A percentile compares a stretch with the other conserved stretches of the same genome.
These are phyloP conservation scores for Heteromyza rotundicornis DNA, from an alignment of 2,888 invertebrate species.

Conservation along the genomic window DNA sequence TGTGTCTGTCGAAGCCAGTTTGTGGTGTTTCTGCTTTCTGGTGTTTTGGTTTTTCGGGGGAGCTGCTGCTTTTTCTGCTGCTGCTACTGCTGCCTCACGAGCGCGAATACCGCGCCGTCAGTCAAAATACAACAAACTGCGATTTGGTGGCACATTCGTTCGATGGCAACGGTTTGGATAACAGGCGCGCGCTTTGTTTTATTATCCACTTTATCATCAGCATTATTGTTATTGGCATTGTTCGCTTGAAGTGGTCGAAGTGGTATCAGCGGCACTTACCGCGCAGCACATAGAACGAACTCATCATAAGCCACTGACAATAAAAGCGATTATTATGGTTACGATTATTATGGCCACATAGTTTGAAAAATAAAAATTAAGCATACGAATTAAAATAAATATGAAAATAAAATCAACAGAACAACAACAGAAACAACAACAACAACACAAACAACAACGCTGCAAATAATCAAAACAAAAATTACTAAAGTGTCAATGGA, in stretches of 20 bases:
- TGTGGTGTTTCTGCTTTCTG: conserved; percentile 14
- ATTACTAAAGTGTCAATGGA: not conserved
- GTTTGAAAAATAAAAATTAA: conserved; percentile 17
- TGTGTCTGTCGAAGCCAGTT: too few species aligned
- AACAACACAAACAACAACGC: conserved; percentile 9
- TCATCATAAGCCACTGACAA: conserved; percentile 10
- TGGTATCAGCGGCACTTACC: not conserved
- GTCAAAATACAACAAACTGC: conserved; percentile 63
- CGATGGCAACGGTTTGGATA: conserved; percentile 63
- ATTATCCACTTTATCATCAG: conserved; percentile 59
- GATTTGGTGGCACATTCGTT: conserved; percentile 63
- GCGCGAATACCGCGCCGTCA: conserved; percentile 35
- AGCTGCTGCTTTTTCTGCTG: conserved; percentile 23
- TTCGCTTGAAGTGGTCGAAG: not conserved
- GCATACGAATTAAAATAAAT: not conserved
- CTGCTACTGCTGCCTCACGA: conserved; percentile 8
- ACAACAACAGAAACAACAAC: conserved; percentile 7
- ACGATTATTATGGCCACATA: conserved; percentile 26
- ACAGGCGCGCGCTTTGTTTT: conserved; percentile 64
- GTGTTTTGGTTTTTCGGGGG: conserved; percentile 35
- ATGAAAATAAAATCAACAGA: too few species aligned
- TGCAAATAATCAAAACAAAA: conserved; percentile 14
- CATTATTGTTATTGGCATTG: conserved; percentile 54
- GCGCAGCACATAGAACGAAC: not conserved
- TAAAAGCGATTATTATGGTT: conserved; percentile 37